These are phyloP conservation scores for Noctua fimbriata DNA, from an alignment of 2,888 invertebrate species.

Conservation along the genomic window DNA sequence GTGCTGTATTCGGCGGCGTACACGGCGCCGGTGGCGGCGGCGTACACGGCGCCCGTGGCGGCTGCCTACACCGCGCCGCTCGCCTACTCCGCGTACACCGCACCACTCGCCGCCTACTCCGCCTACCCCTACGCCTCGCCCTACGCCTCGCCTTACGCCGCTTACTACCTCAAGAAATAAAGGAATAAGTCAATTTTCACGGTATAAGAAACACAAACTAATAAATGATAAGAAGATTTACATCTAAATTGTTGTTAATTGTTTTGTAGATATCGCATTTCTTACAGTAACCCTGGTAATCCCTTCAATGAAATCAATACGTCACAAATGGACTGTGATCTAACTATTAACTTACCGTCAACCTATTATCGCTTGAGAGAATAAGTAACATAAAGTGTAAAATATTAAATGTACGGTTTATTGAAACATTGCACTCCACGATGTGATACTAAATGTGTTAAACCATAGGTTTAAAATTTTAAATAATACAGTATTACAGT, in stretches of 20 bases:
- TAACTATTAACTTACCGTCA: neutral
- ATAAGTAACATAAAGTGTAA: neutral
- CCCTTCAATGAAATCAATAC: neutral
- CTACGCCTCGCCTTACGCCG: conserved; percentile 75
- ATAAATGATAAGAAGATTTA: conserved; percentile 24
- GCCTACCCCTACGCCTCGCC: conserved; percentile 75
- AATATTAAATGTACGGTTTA: neutral
- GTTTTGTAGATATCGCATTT: neutral
- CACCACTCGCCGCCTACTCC: conserved; percentile 74
- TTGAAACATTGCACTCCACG: neutral
- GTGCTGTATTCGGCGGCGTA: conserved; percentile 69
- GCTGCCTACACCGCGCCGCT: conserved; percentile 76
- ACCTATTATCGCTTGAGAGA: neutral
- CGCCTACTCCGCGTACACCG: conserved; percentile 78
- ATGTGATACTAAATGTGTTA: neutral
- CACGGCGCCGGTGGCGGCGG: conserved; percentile 70
- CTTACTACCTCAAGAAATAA: conserved; percentile 68
- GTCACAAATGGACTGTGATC: neutral
- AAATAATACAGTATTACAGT: neutral
- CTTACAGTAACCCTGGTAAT: neutral
- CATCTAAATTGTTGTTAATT: conserved; percentile 8
- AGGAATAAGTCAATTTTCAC: conserved; percentile 3
- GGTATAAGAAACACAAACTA: neutral
- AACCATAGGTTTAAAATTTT: neutral
- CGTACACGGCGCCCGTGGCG: conserved; percentile 66